Evolutionary conservation across 2,797 vertebrate species (phyloP).

Genomic region (Characodon lateralis): DNA sequence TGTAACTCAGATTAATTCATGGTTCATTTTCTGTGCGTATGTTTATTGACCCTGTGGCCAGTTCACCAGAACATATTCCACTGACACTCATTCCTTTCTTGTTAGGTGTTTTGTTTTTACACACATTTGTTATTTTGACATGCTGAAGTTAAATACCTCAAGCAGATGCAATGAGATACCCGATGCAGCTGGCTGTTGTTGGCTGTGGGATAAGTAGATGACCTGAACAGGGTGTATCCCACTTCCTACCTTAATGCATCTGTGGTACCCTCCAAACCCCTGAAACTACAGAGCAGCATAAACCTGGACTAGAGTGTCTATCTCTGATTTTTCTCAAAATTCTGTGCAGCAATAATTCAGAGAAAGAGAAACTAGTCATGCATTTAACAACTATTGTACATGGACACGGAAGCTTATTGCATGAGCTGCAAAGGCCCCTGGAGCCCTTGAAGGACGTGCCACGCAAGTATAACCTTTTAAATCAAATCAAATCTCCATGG

Average conservation of each 20-base stretch:
- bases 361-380: slow-evolving; percentile 51
- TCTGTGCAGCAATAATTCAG: slow-evolving; percentile 38
- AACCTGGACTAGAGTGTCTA: slow-evolving; percentile 10
- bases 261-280: neutral
- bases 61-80: slow-evolving; percentile 29
- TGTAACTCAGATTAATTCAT: neutral
- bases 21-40: neutral
- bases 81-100: slow-evolving; percentile 28
- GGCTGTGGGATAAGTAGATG: neutral
- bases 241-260: neutral
- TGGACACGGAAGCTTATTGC: slow-evolving; percentile 47
- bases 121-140: slow-evolving; percentile 19
- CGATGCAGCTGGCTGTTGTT: neutral
- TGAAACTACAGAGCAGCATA: neutral
- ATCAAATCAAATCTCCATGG: slow-evolving; percentile 66
- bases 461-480: slow-evolving; percentile 52
- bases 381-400: slow-evolving; percentile 55
- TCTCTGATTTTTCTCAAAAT: slow-evolving; percentile 25
- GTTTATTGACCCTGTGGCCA: slow-evolving; percentile 26
- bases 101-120: slow-evolving; percentile 29
- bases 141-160: slow-evolving; percentile 30
- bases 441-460: slow-evolving; percentile 35
- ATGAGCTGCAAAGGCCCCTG: slow-evolving; percentile 36
- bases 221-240: neutral
- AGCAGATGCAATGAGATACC: slow-evolving; percentile 24